These are phyloP conservation scores for Seira musarum DNA, from an alignment of 2,888 invertebrate species.

Conservation along the genomic window DNA sequence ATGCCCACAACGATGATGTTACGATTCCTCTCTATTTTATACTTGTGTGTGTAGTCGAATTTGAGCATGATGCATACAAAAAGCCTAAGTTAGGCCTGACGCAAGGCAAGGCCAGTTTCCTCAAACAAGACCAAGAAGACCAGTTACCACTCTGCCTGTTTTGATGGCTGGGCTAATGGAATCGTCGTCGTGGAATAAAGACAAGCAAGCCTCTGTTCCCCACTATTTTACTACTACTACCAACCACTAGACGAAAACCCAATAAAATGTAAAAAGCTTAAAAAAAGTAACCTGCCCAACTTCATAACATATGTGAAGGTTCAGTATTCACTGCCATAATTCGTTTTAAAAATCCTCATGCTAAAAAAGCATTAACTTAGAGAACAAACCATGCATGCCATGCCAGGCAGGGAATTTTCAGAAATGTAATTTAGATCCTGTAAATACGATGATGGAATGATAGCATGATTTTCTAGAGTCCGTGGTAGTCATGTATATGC, in stretches of 20 bases:
- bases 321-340: slow-evolving; percentile 6
- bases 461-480: slow-evolving; percentile 1
- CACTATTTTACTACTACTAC: too few species aligned
- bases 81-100: too few species aligned
- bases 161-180: too few species aligned
- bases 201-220: too few species aligned
- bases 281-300: slow-evolving; percentile 26
- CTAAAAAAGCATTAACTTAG: background rate
- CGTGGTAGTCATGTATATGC: background rate
- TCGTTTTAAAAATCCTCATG: background rate
- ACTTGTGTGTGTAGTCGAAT: too few species aligned
- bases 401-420: background rate
- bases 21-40: background rate
- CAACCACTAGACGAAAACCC: background rate
- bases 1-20: background rate
- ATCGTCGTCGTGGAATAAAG: too few species aligned
- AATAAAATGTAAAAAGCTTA: background rate
- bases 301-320: slow-evolving; percentile 19
- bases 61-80: background rate
- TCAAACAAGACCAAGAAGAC: slow-evolving; percentile 4
- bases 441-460: background rate
- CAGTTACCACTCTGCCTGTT: background rate
- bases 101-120: background rate
- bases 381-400: background rate
- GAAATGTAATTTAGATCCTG: background rate